A percentile compares a stretch with the other conserved stretches of the same genome.
Evolutionary conservation across 35 echinoderm and acorn worm genomes (phyloP).

Genomic region (Stichopus chloronotus): DNA sequence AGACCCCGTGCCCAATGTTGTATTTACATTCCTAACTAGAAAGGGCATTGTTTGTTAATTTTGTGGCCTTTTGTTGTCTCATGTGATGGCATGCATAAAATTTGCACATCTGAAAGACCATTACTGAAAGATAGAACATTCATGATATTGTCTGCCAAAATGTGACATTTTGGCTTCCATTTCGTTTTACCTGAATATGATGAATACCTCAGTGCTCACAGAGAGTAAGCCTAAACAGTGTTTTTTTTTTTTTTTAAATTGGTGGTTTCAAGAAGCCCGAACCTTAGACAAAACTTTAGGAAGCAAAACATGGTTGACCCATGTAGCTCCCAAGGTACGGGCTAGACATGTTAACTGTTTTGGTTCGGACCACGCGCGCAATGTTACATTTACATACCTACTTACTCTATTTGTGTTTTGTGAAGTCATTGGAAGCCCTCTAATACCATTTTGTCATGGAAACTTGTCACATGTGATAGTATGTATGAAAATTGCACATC

Average conservation of each 20-base stretch:
- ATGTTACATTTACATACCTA: neutral
- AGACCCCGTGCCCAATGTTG: neutral
- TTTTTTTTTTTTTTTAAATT: too few species aligned
- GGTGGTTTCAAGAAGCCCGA: too few species aligned
- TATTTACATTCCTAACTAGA: neutral
- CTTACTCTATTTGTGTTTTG: neutral
- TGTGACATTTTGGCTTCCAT: too few species aligned
- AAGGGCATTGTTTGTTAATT: neutral
- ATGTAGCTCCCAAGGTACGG: neutral
- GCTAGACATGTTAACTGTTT: neutral
- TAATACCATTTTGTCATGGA: neutral
- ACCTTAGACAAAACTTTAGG: neutral
- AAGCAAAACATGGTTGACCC: neutral
- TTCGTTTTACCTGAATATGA: too few species aligned
- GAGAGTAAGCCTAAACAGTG: too few species aligned
- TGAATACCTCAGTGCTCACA: too few species aligned
- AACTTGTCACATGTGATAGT: conserved; percentile 5
- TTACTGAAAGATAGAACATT: too few species aligned
- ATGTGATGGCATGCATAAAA: too few species aligned
- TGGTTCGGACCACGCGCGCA: neutral
- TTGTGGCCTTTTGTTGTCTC: neutral
- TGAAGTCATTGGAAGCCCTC: neutral
- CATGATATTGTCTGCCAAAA: too few species aligned
- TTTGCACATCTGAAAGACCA: too few species aligned
- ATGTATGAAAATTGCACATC: conserved; percentile 5